phyloP scores from a whole-genome alignment of 2,113 vertebrate species.

The Paradisaea rubra region DNA sequence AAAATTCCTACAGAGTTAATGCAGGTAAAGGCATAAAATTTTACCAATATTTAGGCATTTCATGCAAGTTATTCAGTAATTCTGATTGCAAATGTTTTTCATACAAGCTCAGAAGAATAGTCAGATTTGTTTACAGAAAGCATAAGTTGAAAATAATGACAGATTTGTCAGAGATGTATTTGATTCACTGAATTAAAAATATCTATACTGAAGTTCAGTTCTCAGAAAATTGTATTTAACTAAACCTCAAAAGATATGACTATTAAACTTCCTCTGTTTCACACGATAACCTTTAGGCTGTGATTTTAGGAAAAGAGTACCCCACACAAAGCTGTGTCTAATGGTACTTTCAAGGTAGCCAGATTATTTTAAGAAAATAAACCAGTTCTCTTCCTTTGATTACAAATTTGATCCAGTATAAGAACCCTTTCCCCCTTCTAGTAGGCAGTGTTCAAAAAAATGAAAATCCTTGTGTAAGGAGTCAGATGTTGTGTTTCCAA shows the following conservation, averaged over 20 bases:
- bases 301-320: background rate
- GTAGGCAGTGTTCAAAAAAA: background rate
- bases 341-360: background rate
- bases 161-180: background rate
- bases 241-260: background rate
- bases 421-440: background rate
- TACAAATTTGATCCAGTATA: background rate
- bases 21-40: background rate
- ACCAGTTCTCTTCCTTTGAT: background rate
- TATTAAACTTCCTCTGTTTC: background rate
- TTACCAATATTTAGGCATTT: background rate
- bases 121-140: background rate
- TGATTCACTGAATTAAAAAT: background rate
- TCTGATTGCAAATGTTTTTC: background rate
- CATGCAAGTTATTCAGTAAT: background rate
- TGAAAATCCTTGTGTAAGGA: background rate
- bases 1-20: background rate
- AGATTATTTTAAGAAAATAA: background rate
- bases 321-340: background rate
- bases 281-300: background rate
- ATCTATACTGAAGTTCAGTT: background rate
- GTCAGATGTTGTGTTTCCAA: background rate
- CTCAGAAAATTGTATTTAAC: background rate
- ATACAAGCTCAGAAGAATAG: background rate
- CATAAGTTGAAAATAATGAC: background rate